Base-by-base conservation (phyloP, 2,888 invertebrate genomes). In the Caprella mutica region DNA sequence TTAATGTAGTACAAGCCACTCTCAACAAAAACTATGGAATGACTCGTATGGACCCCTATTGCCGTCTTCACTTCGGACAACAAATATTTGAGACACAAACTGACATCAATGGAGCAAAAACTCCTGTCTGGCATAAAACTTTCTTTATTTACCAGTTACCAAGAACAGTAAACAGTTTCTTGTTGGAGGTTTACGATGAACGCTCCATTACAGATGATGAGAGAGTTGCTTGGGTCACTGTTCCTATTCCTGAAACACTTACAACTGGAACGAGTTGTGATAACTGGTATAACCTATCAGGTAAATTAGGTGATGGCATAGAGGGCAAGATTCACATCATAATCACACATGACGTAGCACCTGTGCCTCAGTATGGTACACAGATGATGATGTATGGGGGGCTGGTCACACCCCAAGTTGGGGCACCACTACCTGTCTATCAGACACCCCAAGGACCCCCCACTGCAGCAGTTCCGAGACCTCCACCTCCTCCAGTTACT, bases 181-280 rank as follows among this genome's bases (percentile, higher is more conserved):
- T 87, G 70, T 71, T 97, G 68, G 96, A 97, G 78, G 86, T 97
- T 66, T 97, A 87, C 73, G 97, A 97, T 75, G 97, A 96, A 76
- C 86, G 92, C 72, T 90, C 93, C 17, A 93, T 97, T 73, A 89
- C 92, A 21, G 85, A 88, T 81, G 96, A 97, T 73, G 94, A 96
- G 74, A 77, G 92, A 61, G 84, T 97, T 67, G 97, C 94, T 1
- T 96, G 92, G 91, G 81, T 88, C 0, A 56, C 52, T 17, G 50
- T 65, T 4, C 51, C 55, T 9, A 52, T 64, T 12, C 60, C 64
- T 23, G 60, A 64, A 44, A 43, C n/a, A n/a, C n/a, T n/a, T 38
- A 43, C 38, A 9, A 44, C 60, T 59, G 91, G 91, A 12, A 87
- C 92, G 71, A 91, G 91, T 0, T 83, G 86, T 67, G 96, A 97